Evolutionary conservation across 2,797 vertebrate species (phyloP), one percentile per base, ranked within the genome.

Genomic region (Chelmon rostratus): DNA sequence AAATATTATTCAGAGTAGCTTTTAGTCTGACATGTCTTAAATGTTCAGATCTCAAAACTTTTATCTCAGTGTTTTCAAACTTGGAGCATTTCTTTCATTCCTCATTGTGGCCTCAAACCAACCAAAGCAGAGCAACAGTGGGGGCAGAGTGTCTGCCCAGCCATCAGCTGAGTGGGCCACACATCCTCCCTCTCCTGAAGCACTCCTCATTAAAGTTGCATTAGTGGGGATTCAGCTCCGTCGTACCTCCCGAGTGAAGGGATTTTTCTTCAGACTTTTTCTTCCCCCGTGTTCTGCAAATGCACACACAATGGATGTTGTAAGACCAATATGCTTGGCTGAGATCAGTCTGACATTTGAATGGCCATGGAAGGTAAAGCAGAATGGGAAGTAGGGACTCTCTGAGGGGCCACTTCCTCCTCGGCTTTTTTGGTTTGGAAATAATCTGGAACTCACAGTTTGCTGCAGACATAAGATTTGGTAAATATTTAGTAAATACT

Each of bases 121-220:
- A 40, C 21, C 52, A 61, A 57, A 61, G 35, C 50, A 47, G 40
- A 42, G 65, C 42, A 38, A 28, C 7, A 28, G 35, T n/a, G 33
- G 3, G 0, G 49, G 25, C 25, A 65, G 38, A 8, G 8, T 35
- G 19, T 70, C 59, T 28, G 5, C 49, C 13, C 64, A 61, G 50
- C 56, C 33, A 42, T 72, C 71, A 77, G 82, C 61, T 75, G 73
- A 64, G 49, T n/a, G 50, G 67, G 35, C 67, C 73, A 42, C 70
- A 74, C 62, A 62, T 37, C 81, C 70, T 75, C 70, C 64, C 50
- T 57, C 58, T 75, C 53, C 72, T 53, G 12, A 64, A 46, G 25
- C 6, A 0, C 57, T 69, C 53, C 83, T 85, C 71, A 80, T 83
- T 89, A 86, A 89, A 82, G 69, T 77, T 82, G 79, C 82, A 82